A percentile compares a stretch with the other conserved stretches of the same genome.
phyloP scores from a whole-genome alignment of 2,113 vertebrate species.

The Oreocharis arfaki region DNA sequence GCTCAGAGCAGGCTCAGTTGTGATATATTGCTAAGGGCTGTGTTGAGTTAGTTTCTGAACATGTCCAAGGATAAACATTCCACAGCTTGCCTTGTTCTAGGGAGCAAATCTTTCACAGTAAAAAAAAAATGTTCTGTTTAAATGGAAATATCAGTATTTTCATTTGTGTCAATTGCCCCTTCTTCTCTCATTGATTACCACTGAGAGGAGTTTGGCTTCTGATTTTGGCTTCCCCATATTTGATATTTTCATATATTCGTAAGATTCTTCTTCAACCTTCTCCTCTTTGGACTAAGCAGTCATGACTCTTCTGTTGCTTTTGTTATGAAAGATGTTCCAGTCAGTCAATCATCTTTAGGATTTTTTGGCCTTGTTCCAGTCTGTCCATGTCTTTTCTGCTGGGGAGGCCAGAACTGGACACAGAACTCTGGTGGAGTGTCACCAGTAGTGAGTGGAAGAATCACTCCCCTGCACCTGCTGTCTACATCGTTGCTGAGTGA shows the following conservation, averaged over 20 bases:
- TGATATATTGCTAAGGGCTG: neutral
- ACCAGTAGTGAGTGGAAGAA: neutral
- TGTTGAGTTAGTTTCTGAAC: neutral
- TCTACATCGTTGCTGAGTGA: neutral
- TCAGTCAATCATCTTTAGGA: neutral
- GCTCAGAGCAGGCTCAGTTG: neutral
- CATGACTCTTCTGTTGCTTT: neutral
- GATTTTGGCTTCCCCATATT: neutral
- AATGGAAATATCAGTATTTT: neutral
- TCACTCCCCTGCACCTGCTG: rapidly evolving
- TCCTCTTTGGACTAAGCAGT: neutral
- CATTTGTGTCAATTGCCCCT: neutral
- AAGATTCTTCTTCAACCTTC: neutral
- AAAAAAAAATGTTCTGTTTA: neutral
- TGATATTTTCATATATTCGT: neutral
- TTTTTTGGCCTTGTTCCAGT: neutral
- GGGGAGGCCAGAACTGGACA: neutral
- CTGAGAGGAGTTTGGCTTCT: neutral
- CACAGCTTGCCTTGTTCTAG: neutral
- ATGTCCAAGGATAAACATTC: neutral
- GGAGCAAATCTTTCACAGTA: neutral
- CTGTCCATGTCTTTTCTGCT: neutral
- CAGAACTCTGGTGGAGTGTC: neutral
- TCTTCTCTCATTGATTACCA: neutral
- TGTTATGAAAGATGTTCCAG: neutral